Percentiles rank a stretch among this genome's conserved stretches.
Conservation (phyloP, 2,888 invertebrate species). For the Steinernema carpocapsae region DNA sequence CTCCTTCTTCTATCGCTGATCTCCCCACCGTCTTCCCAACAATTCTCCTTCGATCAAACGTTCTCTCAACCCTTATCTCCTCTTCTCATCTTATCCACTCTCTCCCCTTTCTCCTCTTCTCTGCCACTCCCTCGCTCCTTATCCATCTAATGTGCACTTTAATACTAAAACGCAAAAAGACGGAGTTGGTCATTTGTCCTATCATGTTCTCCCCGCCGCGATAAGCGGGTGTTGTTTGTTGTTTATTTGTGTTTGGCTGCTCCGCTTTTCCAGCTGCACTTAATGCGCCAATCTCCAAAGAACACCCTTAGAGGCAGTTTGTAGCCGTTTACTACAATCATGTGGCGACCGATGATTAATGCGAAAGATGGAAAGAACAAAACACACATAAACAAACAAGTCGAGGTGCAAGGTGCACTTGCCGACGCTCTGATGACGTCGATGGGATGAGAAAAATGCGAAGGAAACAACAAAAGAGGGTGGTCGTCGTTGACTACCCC, state of each 20-base stretch:
- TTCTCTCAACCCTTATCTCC: background rate
- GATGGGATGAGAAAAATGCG: background rate
- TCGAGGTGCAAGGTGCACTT: background rate
- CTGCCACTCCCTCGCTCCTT: background rate
- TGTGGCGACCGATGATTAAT: no score
- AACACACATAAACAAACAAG: no score
- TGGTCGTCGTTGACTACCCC: background rate
- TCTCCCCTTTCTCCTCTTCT: background rate
- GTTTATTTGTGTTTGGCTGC: conserved; percentile 6
- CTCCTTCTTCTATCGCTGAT: no score
- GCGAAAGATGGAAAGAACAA: no score
- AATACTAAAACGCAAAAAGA: conserved; percentile 26
- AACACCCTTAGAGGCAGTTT: no score
- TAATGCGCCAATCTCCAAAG: no score
- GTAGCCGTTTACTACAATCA: no score
- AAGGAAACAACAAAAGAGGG: background rate
- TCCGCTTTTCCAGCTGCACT: background rate
- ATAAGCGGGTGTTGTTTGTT: background rate
- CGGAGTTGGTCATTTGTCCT: conserved; percentile 30
- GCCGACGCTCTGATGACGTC: background rate
- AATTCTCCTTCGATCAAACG: conserved; percentile 1
- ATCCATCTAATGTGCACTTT: conserved; percentile 26
- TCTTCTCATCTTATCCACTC: background rate
- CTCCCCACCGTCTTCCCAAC: background rate
- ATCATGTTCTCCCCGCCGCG: conserved; percentile 7